A percentile compares a stretch with the other conserved stretches of the same genome.
Evolutionary conservation across 2,888 invertebrate genomes (phyloP).

Genomic region (Dasysyrphus albostriatus): DNA sequence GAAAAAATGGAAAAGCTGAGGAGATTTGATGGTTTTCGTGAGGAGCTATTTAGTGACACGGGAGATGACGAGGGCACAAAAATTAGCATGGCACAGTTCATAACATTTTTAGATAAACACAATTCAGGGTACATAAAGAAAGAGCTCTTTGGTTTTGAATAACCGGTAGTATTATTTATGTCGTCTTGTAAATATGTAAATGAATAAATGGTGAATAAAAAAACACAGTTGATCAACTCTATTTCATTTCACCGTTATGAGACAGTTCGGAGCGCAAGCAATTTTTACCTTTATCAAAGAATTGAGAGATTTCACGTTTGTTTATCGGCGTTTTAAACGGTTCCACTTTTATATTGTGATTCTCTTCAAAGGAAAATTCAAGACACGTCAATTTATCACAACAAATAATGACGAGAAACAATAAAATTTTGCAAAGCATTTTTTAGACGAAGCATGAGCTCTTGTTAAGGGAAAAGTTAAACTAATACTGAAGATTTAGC

Average conservation of each 20-base stretch:
- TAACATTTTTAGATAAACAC: constrained; percentile 89
- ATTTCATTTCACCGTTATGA: constrained; percentile 39
- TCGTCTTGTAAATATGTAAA: constrained; percentile 46
- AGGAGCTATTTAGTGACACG: constrained; percentile 81
- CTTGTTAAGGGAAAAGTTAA: constrained; percentile 6
- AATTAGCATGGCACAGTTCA: constrained; percentile 91
- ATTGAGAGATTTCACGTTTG: constrained; percentile 80
- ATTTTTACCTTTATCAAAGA: constrained; percentile 80
- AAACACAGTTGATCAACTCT: not conserved
- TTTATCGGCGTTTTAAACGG: constrained; percentile 78
- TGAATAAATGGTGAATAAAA: constrained; percentile 38
- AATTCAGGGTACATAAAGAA: constrained; percentile 90
- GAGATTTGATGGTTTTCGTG: constrained; percentile 82
- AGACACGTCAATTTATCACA: constrained; percentile 67
- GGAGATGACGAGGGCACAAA: constrained; percentile 86
- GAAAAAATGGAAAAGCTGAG: constrained; percentile 78
- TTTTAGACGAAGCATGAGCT: constrained; percentile 26
- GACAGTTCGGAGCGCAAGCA: not conserved
- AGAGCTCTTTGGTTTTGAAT: constrained; percentile 90
- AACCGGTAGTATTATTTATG: constrained; percentile 29
- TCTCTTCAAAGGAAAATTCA: constrained; percentile 78
- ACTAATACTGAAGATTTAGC: constrained; percentile 25
- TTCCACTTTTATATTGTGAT: constrained; percentile 76
- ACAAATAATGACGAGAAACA: constrained; percentile 30
- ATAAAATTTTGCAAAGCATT: constrained; percentile 22